These are phyloP conservation scores for Drosophila oshimai DNA, from an alignment of 1,140 invertebrate genomes.

Conservation along the genomic window DNA sequence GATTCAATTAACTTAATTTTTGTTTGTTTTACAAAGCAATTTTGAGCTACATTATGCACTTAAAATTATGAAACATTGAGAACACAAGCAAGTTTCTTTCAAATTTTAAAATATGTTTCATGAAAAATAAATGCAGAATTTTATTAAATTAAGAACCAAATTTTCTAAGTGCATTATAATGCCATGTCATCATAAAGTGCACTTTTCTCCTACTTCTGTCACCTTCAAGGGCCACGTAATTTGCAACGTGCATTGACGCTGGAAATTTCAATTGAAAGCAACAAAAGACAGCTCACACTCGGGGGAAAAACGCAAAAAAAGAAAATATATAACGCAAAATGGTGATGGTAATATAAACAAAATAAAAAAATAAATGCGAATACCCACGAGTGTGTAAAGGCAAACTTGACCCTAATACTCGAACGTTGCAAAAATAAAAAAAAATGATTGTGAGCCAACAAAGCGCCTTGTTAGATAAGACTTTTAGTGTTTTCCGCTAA, in stretches of 20 bases:
- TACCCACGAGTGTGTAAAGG: conserved; percentile 5
- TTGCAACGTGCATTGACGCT: conserved; percentile 65
- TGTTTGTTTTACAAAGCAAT: conserved; percentile 4
- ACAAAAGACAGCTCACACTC: conserved; percentile 3
- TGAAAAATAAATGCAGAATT: no score
- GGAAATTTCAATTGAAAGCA: conserved; percentile 61
- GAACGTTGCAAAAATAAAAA: conserved; percentile 20
- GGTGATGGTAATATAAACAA: conserved; percentile 48
- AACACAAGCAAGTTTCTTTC: no score
- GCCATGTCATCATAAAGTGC: conserved; percentile 60
- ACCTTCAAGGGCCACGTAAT: conserved; percentile 70
- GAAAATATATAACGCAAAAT: conserved; percentile 37
- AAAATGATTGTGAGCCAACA: conserved; percentile 38
- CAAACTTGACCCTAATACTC: conserved; percentile 65
- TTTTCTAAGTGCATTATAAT: conserved; percentile 17
- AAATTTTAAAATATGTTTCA: no score
- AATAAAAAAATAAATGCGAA: conserved; percentile 19
- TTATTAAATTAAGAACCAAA: no score
- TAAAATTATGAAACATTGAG: no score
- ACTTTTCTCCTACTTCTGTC: conserved; percentile 38
- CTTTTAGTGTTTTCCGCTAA: conserved; percentile 35
- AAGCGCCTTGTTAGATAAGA: conserved; percentile 48
- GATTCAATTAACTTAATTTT: neutral
- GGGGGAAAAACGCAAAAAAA: conserved; percentile 21
- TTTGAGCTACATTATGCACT: no score